These are phyloP conservation scores for Brassicogethes aeneus DNA, from an alignment of 2,888 invertebrate species.

Conservation along the genomic window DNA sequence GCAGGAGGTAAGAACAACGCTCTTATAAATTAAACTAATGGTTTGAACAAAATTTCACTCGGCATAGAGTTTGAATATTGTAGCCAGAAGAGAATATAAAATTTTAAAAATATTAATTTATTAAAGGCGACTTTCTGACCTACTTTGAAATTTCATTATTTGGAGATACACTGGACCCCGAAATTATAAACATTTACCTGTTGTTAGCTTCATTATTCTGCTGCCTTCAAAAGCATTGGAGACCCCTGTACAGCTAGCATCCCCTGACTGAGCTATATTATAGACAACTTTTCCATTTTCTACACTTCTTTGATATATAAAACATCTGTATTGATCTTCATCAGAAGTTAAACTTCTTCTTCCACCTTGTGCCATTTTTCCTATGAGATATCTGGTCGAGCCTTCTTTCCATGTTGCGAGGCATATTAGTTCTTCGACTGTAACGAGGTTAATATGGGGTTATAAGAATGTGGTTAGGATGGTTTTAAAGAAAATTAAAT, in stretches of 20 bases:
- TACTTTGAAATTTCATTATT: no score
- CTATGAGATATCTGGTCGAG: constrained; percentile 68
- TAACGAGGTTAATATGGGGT: constrained; percentile 12
- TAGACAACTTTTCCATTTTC: constrained; percentile 50
- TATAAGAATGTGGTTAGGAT: no score
- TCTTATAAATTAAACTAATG: no score
- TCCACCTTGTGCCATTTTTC: constrained; percentile 56
- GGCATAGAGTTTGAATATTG: no score
- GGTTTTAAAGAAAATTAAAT: not conserved
- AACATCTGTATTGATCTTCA: constrained; percentile 75
- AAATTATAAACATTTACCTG: no score
- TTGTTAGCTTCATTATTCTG: constrained; percentile 66
- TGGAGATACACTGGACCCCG: no score
- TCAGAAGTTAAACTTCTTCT: constrained; percentile 52
- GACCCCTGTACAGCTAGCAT: constrained; percentile 71
- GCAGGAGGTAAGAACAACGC: no score
- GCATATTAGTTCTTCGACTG: constrained; percentile 69
- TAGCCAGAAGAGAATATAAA: no score
- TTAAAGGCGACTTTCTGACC: no score
- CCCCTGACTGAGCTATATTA: constrained; percentile 66
- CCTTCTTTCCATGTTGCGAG: constrained; percentile 78
- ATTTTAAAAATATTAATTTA: no score
- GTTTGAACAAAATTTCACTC: no score
- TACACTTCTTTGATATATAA: constrained; percentile 57
- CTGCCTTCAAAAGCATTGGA: constrained; percentile 70